Evolutionary conservation across 2,797 vertebrate genomes (phyloP).

Genomic region (Myoxocephalus aenaeus): DNA sequence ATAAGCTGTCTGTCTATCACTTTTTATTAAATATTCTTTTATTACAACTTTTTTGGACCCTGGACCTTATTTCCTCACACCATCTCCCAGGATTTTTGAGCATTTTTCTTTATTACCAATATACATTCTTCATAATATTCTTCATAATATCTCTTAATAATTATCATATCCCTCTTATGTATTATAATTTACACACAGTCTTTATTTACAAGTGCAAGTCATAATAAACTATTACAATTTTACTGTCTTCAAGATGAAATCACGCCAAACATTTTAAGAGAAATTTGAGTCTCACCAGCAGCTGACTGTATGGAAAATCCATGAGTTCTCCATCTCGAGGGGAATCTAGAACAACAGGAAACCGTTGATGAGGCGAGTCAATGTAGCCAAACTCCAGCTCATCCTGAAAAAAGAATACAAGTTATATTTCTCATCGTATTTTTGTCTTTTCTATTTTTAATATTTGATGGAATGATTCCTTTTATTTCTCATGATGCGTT

Average conservation of each 20-base stretch:
- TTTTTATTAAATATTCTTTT: no score
- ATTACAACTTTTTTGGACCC: no score
- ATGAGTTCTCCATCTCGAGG: constrained; percentile 87
- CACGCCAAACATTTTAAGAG: background rate
- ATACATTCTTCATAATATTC: no score
- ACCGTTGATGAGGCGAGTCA: constrained; percentile 88
- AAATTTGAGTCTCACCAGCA: constrained; percentile 83
- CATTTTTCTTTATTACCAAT: no score
- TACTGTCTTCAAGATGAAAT: background rate
- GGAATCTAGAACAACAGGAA: constrained; percentile 95
- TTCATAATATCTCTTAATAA: no score
- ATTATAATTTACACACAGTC: no score
- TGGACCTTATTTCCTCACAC: no score
- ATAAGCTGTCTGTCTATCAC: no score
- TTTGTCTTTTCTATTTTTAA: background rate
- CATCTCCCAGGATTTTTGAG: no score
- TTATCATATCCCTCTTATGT: no score
- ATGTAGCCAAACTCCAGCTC: constrained; percentile 95
- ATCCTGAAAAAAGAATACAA: constrained; percentile 81
- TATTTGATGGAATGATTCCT: background rate
- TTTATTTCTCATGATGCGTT: background rate
- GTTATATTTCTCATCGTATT: background rate
- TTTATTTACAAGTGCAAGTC: no score
- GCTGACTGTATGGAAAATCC: constrained; percentile 85
- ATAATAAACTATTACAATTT: no score